Conservation (phyloP, 2,888 invertebrate species). For the Syritta pipiens region DNA sequence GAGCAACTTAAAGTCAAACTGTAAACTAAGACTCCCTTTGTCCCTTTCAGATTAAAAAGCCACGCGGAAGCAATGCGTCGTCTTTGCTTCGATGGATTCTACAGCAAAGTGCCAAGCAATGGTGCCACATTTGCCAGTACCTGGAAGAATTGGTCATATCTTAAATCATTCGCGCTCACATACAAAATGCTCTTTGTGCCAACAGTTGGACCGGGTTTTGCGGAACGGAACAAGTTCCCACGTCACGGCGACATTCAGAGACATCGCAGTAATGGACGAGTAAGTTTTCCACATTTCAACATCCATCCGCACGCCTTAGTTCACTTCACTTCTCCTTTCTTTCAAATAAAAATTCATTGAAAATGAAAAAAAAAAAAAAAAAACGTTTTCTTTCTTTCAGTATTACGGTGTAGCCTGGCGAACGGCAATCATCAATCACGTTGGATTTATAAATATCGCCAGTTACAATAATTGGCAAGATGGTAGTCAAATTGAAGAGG, state of each 20-base stretch:
- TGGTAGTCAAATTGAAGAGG: constrained; percentile 87
- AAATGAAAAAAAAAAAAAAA: too few relatives aligned
- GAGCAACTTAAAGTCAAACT: too few relatives aligned
- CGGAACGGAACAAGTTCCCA: constrained; percentile 82
- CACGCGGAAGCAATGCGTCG: constrained; percentile 81
- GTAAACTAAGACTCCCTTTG: not conserved
- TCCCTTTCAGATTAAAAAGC: constrained; percentile 74
- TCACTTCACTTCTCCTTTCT: not conserved
- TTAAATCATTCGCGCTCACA: constrained; percentile 81
- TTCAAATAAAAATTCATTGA: too few relatives aligned
- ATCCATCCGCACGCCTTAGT: too few relatives aligned
- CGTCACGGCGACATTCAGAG: constrained; percentile 77
- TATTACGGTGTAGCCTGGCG: constrained; percentile 85
- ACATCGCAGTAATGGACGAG: constrained; percentile 78
- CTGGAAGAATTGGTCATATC: constrained; percentile 82
- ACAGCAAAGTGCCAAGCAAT: constrained; percentile 84
- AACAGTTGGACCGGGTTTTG: constrained; percentile 86
- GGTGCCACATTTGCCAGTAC: constrained; percentile 84
- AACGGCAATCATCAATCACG: constrained; percentile 81
- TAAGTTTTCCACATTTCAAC: too few relatives aligned
- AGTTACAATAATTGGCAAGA: constrained; percentile 89
- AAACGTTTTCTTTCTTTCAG: constrained; percentile 69
- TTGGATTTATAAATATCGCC: constrained; percentile 83
- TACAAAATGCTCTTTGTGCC: constrained; percentile 84
- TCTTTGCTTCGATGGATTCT: constrained; percentile 82